These are phyloP conservation scores for Tragelaphus buxtoni DNA, from an alignment of 2,113 vertebrate species.

Conservation along the genomic window DNA sequence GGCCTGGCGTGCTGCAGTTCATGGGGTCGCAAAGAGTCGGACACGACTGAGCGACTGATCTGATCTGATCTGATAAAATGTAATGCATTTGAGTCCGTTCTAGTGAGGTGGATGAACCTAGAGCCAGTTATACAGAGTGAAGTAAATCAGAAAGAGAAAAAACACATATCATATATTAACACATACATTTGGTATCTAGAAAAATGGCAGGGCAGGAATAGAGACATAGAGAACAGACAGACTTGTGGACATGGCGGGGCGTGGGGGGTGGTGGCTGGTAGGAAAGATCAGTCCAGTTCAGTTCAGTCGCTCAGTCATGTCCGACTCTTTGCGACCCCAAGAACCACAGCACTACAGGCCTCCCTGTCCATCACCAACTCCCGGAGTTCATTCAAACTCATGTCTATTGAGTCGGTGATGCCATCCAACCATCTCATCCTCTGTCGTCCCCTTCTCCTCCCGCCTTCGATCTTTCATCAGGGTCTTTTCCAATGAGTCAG, in stretches of 20 bases:
- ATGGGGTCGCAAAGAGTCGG: no score
- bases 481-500: neutral
- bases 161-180: neutral
- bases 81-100: neutral
- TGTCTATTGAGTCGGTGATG: neutral
- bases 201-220: neutral
- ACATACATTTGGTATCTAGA: neutral
- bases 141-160: neutral
- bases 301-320: neutral
- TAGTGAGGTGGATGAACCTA: neutral
- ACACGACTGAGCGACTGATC: no score
- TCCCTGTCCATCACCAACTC: neutral
- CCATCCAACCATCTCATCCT: neutral
- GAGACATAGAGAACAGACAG: neutral
- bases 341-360: neutral
- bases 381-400: neutral
- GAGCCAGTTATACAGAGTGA: neutral
- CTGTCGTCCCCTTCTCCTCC: neutral
- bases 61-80: no score
- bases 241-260: neutral
- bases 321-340: rapidly evolving
- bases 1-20: no score
- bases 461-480: neutral
- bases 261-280: neutral
- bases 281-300: neutral